Base-by-base conservation (phyloP, 2,888 invertebrate species). In the Thecocarcelia acutangulata region DNA sequence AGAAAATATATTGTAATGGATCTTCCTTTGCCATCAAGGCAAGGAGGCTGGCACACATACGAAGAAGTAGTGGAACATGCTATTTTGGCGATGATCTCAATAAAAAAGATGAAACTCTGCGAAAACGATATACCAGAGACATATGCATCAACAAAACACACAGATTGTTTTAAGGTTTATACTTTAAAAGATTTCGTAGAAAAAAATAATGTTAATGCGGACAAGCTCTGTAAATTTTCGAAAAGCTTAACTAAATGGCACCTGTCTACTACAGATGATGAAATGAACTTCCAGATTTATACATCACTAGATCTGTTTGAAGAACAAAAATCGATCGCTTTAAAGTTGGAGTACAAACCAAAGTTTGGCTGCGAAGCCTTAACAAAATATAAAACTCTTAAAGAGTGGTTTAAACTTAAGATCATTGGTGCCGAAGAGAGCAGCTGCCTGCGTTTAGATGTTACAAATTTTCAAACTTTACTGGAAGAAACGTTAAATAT, bases 321-420 rank as follows among this genome's bases (percentile, higher is more conserved):
- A 0, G 15, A 54, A n/a, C 81, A 74, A 0, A 42, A 73, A 9
- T 21, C 82, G 0, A 17, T 86, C 5, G 73, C 86, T 0, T 74
- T 90, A 2, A 90, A 90, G 78, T 44, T 90, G 3, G 90, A 90
- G 66, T 87, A 84, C 52, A 90, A 90, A 69, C 84, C 90, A 0
- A 77, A 85, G n/a, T 89, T 88, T 70, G 90, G 90, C 0, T 88
- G 88, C 74, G 90, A 90, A 79, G 70, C 87, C 5, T 85, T 87
- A 85, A 86, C 87, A 13, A 89, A 89, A 54, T 87, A 86, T 61
- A 88, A 87, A 68, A 76, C 90, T 11, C 63, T 90, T 1, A 80
- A 85, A 12, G 86, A 87, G 15, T 90, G 90, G 90, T 59, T 90
- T 1, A 86, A 86, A 11, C 52, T 90, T 2, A 85, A 83, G 19